Evolutionary conservation across 2,113 vertebrate species (phyloP).

Genomic region (Mormyrus iriodes): DNA sequence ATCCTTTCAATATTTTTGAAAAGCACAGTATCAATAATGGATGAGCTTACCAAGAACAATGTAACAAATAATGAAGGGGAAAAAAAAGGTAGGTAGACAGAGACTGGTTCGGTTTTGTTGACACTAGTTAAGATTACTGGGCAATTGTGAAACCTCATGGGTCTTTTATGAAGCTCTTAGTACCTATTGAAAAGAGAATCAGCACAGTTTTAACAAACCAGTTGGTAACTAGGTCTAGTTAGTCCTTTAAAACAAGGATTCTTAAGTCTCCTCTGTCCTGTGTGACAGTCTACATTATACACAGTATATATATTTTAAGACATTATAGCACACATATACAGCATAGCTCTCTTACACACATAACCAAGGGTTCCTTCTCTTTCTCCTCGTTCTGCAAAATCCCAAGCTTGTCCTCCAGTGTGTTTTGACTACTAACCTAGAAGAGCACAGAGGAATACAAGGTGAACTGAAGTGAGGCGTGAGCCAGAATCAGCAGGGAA

Average conservation of each 20-base stretch:
- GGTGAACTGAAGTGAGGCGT: not conserved
- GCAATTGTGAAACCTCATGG: not conserved
- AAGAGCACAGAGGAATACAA: not conserved
- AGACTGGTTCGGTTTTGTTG: too few relatives aligned
- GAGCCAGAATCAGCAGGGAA: not conserved
- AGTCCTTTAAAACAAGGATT: not conserved
- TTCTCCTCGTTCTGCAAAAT: not conserved
- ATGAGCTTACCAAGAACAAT: not conserved
- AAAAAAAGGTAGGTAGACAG: not conserved
- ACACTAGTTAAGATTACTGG: not conserved
- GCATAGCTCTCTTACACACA: not conserved
- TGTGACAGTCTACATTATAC: not conserved
- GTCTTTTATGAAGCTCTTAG: not conserved
- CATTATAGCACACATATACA: not conserved
- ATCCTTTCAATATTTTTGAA: not conserved
- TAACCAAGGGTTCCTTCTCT: not conserved
- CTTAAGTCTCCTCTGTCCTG: not conserved
- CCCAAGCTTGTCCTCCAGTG: not conserved
- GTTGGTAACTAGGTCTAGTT: not conserved
- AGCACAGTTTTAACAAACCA: not conserved
- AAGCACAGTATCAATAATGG: not conserved
- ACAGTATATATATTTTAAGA: not conserved
- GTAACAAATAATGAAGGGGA: constrained; percentile 4
- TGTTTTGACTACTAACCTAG: not conserved
- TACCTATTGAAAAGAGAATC: not conserved